Percentiles rank a stretch among this genome's conserved stretches.
Conservation (phyloP, 2,888 invertebrate genomes). For the Scelioninae gen. 2 region DNA sequence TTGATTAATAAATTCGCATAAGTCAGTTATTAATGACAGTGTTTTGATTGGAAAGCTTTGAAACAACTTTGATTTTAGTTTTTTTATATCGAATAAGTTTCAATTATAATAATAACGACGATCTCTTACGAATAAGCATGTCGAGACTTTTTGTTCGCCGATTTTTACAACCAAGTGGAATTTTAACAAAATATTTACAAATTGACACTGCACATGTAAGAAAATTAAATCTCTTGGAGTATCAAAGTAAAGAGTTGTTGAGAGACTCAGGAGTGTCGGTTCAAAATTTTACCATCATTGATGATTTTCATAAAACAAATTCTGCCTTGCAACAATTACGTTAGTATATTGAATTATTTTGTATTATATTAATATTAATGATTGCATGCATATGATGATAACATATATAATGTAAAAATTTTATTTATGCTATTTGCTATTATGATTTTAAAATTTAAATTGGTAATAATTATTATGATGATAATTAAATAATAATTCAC, state of each 20-base stretch:
- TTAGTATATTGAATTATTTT: too few relatives aligned
- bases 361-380: too few relatives aligned
- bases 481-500: background rate
- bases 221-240: slow-evolving; percentile 94
- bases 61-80: background rate
- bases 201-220: slow-evolving; percentile 73
- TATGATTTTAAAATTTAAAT: background rate
- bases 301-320: slow-evolving; percentile 80
- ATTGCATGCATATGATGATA: too few relatives aligned
- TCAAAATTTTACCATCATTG: slow-evolving; percentile 90
- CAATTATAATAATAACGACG: background rate
- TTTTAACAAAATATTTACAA: slow-evolving; percentile 64
- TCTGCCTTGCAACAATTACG: slow-evolving; percentile 81
- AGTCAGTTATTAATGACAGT: slow-evolving; percentile 12
- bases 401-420: too few relatives aligned
- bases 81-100: background rate
- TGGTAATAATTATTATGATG: too few relatives aligned
- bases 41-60: background rate
- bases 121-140: slow-evolving; percentile 63
- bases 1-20: slow-evolving; percentile 36
- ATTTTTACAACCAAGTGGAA: slow-evolving; percentile 58
- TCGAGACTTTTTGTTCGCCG: slow-evolving; percentile 67
- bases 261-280: slow-evolving; percentile 90
- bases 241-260: slow-evolving; percentile 95
- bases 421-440: slow-evolving; percentile 3